A percentile compares a stretch with the other conserved stretches of the same genome.
These are phyloP conservation scores for Helarctos malayanus DNA, from an alignment of 2,797 vertebrate species.

Conservation along the genomic window DNA sequence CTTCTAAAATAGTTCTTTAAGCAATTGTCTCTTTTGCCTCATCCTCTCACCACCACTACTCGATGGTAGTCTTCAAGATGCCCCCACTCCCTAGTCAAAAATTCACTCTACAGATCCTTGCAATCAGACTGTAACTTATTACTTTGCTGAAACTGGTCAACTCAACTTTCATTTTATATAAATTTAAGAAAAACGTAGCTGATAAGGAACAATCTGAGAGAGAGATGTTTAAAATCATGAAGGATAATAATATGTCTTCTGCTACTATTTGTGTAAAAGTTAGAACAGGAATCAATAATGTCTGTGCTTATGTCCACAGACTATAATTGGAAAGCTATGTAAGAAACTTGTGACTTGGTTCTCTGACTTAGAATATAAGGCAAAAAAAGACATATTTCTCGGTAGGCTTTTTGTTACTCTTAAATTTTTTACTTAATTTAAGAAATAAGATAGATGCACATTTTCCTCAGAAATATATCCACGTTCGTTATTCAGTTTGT, in stretches of 20 bases:
- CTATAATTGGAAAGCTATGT: not conserved
- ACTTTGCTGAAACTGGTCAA: not conserved
- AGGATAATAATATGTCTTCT: not conserved
- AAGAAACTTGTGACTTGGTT: not conserved
- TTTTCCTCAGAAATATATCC: not conserved
- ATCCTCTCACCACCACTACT: not conserved
- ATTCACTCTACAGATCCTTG: not conserved
- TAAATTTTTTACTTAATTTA: not conserved
- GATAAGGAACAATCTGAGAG: not conserved
- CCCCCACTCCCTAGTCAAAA: not conserved
- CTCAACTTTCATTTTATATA: not conserved
- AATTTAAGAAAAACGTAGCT: not conserved
- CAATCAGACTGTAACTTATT: not conserved
- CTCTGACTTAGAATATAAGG: not conserved
- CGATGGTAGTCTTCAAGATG: not conserved
- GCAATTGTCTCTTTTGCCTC: not conserved
- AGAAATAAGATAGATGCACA: not conserved
- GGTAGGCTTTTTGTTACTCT: not conserved
- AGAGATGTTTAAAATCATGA: not conserved
- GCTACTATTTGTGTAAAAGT: not conserved
- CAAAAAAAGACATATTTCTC: not conserved
- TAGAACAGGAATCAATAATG: not conserved
- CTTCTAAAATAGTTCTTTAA: not conserved
- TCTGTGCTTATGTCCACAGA: not conserved
- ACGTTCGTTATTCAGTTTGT: not conserved